These are phyloP conservation scores for Drosophila kanekoi DNA, from an alignment of 2,888 invertebrate species.

Conservation along the genomic window DNA sequence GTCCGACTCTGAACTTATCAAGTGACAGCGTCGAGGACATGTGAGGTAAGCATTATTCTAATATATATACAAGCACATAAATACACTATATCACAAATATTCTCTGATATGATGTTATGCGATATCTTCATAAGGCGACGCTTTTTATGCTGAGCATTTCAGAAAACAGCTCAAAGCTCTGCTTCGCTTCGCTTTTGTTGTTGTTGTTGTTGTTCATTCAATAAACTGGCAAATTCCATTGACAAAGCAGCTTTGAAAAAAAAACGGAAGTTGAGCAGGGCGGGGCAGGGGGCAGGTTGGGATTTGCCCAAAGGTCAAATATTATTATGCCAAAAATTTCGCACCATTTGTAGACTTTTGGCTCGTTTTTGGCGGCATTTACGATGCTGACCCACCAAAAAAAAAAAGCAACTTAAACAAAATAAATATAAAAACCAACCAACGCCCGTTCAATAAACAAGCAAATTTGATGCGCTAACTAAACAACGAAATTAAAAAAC, in stretches of 20 bases:
- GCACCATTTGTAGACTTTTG: conserved; percentile 23
- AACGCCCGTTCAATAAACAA: conserved; percentile 20
- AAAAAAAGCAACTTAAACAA: not conserved
- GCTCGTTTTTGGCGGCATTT: conserved; percentile 17
- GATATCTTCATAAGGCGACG: conserved; percentile 39
- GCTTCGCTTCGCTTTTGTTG: not conserved
- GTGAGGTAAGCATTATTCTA: conserved; percentile 61
- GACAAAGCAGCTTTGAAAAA: too few species aligned
- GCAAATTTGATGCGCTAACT: conserved; percentile 41
- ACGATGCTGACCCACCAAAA: conserved; percentile 36
- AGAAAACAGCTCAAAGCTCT: conserved; percentile 2
- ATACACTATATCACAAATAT: conserved; percentile 1
- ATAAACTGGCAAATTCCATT: conserved; percentile 55
- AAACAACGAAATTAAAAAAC: conserved; percentile 15
- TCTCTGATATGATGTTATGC: conserved; percentile 29
- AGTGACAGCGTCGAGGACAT: conserved; percentile 46
- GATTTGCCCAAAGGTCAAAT: conserved; percentile 40
- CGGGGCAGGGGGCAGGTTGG: not conserved
- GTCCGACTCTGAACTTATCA: conserved; percentile 44
- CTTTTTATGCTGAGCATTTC: conserved; percentile 42
- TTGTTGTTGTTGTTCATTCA: conserved; percentile 20
- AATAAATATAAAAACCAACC: not conserved
- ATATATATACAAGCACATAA: conserved; percentile 4
- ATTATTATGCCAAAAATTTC: conserved; percentile 15
- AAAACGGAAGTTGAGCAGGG: conserved; percentile 57